Conservation (phyloP, 2,888 invertebrate genomes). For the Platycnemis pennipes region DNA sequence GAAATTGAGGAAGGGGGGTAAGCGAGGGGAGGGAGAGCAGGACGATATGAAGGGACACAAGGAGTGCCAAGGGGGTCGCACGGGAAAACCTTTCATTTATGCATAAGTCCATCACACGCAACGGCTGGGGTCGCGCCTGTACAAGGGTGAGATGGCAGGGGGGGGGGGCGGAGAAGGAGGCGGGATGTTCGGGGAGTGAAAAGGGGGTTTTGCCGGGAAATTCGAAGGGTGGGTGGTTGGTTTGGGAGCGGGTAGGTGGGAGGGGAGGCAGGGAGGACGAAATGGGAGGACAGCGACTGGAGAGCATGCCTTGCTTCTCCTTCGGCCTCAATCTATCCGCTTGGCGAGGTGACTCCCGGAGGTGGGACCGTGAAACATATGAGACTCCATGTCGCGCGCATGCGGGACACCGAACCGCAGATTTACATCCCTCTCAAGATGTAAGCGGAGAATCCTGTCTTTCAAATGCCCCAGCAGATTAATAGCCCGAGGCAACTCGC, state of each 20-base stretch:
- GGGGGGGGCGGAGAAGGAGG: neutral
- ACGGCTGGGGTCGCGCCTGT: slow-evolving; percentile 61
- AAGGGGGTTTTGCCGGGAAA: neutral
- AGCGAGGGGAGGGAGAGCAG: neutral
- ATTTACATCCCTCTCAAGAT: neutral
- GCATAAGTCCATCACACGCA: slow-evolving; percentile 68
- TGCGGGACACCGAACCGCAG: neutral
- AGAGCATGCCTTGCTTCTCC: neutral
- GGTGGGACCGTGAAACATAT: neutral
- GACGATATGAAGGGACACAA: slow-evolving; percentile 42
- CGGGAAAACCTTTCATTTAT: slow-evolving; percentile 54
- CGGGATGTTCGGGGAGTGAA: neutral
- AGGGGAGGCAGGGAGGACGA: neutral
- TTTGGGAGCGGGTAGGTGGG: neutral
- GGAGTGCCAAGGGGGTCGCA: slow-evolving; percentile 1
- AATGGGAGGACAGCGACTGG: neutral
- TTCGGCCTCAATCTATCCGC: slow-evolving; percentile 3
- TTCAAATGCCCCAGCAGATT: neutral
- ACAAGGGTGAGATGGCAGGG: neutral
- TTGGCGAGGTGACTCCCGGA: slow-evolving; percentile 16
- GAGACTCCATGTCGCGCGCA: neutral
- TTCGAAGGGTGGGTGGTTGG: neutral
- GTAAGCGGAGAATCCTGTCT: neutral
- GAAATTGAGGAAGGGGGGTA: neutral
- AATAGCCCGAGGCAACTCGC: neutral